These are phyloP conservation scores for Zootoca vivipara DNA, from an alignment of 2,113 vertebrate species.

Conservation along the genomic window DNA sequence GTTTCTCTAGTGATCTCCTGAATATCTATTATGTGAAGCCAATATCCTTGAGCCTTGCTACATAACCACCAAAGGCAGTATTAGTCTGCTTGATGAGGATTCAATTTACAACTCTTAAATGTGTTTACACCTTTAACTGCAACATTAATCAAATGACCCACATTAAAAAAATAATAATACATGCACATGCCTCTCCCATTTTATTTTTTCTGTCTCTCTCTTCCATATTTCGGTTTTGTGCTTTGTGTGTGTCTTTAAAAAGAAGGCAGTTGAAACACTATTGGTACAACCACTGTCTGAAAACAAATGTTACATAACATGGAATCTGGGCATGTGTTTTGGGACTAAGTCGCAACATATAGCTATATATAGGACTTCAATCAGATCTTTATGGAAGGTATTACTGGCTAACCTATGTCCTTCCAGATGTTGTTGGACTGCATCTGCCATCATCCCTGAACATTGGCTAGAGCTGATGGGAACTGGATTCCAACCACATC, in stretches of 20 bases:
- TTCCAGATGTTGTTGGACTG: too few species aligned
- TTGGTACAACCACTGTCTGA: background rate
- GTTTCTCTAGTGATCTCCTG: background rate
- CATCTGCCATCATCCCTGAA: too few species aligned
- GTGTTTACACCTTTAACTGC: background rate
- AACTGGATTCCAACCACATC: too few species aligned
- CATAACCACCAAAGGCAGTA: background rate
- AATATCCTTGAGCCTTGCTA: background rate
- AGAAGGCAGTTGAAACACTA: background rate
- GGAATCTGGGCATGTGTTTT: background rate
- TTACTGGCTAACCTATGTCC: too few species aligned
- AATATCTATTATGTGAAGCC: background rate
- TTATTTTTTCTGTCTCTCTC: too few species aligned
- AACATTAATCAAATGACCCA: background rate
- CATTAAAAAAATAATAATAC: background rate
- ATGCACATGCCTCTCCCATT: too few species aligned
- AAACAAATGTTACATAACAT: background rate
- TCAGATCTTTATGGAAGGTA: background rate
- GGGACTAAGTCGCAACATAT: background rate
- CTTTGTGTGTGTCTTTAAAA: background rate
- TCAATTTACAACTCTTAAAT: background rate
- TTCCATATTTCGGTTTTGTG: too few species aligned
- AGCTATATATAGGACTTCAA: background rate
- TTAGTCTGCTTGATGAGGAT: background rate
- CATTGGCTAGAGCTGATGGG: too few species aligned